Base-by-base conservation (phyloP, 2,113 vertebrate species). In the Stercorarius parasiticus region DNA sequence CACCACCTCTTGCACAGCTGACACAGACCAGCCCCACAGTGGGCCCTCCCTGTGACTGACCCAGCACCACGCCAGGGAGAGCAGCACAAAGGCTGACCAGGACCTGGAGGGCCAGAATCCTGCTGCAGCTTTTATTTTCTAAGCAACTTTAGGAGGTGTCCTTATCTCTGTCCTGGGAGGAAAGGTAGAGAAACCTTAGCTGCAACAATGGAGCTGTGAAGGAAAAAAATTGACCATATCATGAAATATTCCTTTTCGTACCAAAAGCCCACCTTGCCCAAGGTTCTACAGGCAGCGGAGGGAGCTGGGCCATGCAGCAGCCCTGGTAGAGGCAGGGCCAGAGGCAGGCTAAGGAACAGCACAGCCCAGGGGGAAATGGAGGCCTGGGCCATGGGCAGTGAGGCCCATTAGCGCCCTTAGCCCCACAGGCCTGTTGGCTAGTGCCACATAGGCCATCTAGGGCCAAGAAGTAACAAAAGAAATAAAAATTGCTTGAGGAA, bases 301-400 rank as follows among this genome's bases (percentile, higher is more conserved):
- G 0, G 21, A 49, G 12, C 14, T 14, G 6, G 43, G 6, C 6
- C 15, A 2, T 0, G 0, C 12, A 22, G 27, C 12, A 18, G 4
- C 36, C 5, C 22, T 23, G 1, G 10, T 12, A 16, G 17, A 43
- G 20, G 14, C 43, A 42, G 8, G 4, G 3, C 10, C 5, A 6
- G 10, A 9, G 15, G 11, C 50, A 45, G 13, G 7, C 85, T 13
- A 9, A 53, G 15, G 69, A 13, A 4, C 25, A 5, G 26, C 52
- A 4, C 52, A n/a, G 49, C 79, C 7, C 6, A 1, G 3, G 4
- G 13, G 3, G 4, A 8, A n/a, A 11, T 0, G 1, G 2, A 14
- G 7, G 7, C 9, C 7, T 1, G 3, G 10, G 56, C 53, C 2
- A 0, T 4, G 11, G 20, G 8, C 0, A 1, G 5, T 30, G 16